These are phyloP conservation scores for Actinia tenebrosa DNA, from an alignment of 64 coral and sea anemone species.

Conservation along the genomic window DNA sequence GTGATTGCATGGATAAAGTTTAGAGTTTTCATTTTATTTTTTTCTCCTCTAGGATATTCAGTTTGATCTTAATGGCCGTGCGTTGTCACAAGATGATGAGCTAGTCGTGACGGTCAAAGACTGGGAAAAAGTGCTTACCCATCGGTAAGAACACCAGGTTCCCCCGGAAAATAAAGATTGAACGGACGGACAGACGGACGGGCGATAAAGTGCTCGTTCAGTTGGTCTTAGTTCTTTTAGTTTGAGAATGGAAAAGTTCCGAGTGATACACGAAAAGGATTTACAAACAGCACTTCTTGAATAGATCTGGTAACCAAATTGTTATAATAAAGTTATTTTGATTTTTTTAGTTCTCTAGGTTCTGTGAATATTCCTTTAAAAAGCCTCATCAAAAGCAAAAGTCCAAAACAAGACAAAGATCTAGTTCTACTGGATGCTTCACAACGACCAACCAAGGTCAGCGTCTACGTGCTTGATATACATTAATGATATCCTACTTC, in stretches of 20 bases:
- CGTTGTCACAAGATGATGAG: slow-evolving; percentile 40
- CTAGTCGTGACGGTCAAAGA: slow-evolving; percentile 35
- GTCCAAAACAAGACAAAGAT: slow-evolving; percentile 9
- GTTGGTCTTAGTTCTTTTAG: too few relatives aligned
- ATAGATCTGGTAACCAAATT: not conserved
- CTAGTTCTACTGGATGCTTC: slow-evolving; percentile 16
- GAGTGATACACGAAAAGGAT: too few relatives aligned
- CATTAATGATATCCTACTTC: not conserved
- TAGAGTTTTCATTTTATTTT: not conserved
- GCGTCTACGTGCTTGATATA: not conserved
- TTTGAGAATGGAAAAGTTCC: too few relatives aligned
- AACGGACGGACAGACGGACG: too few relatives aligned
- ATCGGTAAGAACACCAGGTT: not conserved
- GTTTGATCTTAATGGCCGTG: slow-evolving; percentile 43
- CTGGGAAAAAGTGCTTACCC: slow-evolving; percentile 34
- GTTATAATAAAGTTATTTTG: not conserved
- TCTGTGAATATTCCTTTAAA: slow-evolving; percentile 15
- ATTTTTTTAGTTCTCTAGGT: not conserved
- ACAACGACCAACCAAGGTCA: slow-evolving; percentile 9
- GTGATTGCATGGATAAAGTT: too few relatives aligned
- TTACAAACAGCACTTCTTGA: not conserved
- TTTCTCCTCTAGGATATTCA: slow-evolving; percentile 30
- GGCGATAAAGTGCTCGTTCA: too few relatives aligned
- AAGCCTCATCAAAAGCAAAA: slow-evolving; percentile 14
- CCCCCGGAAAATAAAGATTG: too few relatives aligned